Evolutionary conservation across 2,113 vertebrate species (phyloP).

Genomic region (Meriones unguiculatus): DNA sequence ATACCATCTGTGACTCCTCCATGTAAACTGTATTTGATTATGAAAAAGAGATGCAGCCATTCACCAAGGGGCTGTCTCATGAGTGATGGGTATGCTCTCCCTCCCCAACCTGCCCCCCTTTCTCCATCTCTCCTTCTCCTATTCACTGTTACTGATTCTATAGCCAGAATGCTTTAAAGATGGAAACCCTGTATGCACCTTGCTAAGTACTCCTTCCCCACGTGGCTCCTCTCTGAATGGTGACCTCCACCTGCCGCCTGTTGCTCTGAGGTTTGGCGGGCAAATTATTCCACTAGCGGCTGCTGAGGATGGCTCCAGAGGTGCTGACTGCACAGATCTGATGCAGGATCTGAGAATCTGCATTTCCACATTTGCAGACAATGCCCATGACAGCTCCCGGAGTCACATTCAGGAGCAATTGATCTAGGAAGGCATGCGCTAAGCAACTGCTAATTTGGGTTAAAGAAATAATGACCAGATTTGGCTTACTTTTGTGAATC

Average conservation of each 20-base stretch:
- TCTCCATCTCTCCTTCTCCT: neutral
- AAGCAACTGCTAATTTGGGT: neutral
- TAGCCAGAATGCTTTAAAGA: neutral
- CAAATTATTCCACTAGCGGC: neutral
- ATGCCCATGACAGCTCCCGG: neutral
- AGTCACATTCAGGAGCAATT: neutral
- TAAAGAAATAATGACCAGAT: neutral
- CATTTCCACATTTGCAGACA: neutral
- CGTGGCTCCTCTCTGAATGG: neutral
- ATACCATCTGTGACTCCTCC: neutral
- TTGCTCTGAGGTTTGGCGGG: neutral
- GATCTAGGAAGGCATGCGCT: neutral
- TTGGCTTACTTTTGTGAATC: neutral
- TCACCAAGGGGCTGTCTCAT: neutral
- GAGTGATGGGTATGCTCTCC: rapidly evolving
- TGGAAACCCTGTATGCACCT: neutral
- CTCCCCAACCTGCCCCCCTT: too few species aligned
- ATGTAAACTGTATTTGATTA: neutral
- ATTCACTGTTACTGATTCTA: neutral
- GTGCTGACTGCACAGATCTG: neutral
- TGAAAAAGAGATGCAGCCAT: neutral
- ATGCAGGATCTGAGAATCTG: neutral
- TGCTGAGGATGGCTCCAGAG: neutral
- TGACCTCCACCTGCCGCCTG: neutral
- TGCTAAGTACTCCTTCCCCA: neutral